These are phyloP conservation scores for Cheirogaleus medius DNA, from an alignment of 2,113 vertebrate species.

Conservation along the genomic window DNA sequence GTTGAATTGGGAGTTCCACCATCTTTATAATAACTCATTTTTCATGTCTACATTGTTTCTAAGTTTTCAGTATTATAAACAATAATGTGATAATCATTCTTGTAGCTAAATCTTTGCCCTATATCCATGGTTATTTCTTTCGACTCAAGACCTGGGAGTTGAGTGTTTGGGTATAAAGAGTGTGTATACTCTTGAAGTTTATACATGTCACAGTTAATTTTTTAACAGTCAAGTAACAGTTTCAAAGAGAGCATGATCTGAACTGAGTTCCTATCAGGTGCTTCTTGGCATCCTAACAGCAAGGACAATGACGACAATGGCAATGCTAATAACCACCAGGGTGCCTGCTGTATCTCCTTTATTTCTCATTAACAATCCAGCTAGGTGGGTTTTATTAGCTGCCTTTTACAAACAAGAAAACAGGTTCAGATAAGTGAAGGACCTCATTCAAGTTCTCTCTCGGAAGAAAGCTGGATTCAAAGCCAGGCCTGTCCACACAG, in stretches of 20 bases:
- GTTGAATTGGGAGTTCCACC: not conserved
- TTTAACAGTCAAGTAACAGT: not conserved
- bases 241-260: not conserved
- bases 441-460: not conserved
- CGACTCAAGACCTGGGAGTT: not conserved
- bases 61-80: not conserved
- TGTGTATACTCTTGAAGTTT: not conserved
- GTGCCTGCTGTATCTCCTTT: not conserved
- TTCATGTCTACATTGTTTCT: not conserved
- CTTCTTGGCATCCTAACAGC: not conserved
- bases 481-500: not conserved
- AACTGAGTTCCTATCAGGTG: not conserved
- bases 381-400: not conserved
- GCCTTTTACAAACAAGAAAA: not conserved
- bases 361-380: not conserved
- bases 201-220: not conserved
- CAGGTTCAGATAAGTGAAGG: not conserved
- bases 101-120: not conserved
- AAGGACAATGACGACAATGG: not conserved
- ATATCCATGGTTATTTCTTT: not conserved
- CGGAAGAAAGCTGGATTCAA: not conserved
- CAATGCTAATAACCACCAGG: not conserved
- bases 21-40: not conserved
- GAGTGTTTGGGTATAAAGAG: not conserved
- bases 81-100: not conserved